These are phyloP conservation scores for Apteryx mantelli DNA, from an alignment of 2,113 vertebrate species.

Conservation along the genomic window DNA sequence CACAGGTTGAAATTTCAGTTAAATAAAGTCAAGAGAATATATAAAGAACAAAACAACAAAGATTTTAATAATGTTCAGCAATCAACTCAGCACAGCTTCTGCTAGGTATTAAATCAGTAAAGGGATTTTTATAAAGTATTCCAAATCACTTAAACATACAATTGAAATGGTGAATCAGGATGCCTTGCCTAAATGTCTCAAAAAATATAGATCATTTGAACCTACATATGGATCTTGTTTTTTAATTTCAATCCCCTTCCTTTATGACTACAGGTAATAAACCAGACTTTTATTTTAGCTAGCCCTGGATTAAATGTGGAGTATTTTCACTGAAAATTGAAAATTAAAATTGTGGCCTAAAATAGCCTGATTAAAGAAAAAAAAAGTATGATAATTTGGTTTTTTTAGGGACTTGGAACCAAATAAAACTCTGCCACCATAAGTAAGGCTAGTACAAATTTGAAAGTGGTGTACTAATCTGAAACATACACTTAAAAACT, in stretches of 20 bases:
- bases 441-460: neutral
- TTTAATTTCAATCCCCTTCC: neutral
- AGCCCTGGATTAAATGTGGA: neutral
- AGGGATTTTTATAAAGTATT: neutral
- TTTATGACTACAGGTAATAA: neutral
- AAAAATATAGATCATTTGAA: neutral
- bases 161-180: neutral
- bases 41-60: neutral
- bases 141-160: neutral
- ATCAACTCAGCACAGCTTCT: neutral
- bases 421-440: neutral
- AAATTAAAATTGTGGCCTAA: neutral
- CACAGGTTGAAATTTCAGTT: neutral
- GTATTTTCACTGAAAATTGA: neutral
- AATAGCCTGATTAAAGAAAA: neutral
- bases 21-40: neutral
- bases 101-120: neutral
- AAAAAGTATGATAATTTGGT: neutral
- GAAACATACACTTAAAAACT: neutral
- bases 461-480: neutral
- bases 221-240: neutral
- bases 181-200: neutral
- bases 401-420: neutral
- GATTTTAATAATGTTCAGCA: constrained; percentile 1
- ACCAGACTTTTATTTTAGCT: neutral